Conservation (phyloP, 2,888 invertebrate species). For the Pyrgus malvae region DNA sequence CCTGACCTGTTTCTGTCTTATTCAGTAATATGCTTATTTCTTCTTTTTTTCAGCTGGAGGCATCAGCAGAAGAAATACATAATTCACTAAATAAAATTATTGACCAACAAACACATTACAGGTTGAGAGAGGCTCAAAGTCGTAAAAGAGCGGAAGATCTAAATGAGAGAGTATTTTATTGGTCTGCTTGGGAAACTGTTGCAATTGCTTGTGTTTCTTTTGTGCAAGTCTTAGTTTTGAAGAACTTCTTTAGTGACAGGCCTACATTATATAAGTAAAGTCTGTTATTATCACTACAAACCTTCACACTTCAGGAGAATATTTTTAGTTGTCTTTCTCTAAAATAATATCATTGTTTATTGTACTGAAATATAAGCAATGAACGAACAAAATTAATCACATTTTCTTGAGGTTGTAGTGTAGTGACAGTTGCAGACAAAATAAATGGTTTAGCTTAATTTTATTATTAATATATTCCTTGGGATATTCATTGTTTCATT, state of each 20-base stretch:
- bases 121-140: constrained; percentile 96
- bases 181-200: constrained; percentile 94
- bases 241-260: constrained; percentile 91
- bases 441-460: constrained; percentile 39
- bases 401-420: constrained; percentile 9
- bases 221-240: constrained; percentile 94
- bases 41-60: constrained; percentile 89
- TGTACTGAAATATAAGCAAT: too few species aligned
- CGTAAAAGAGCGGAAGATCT: constrained; percentile 98
- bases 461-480: constrained; percentile 68
- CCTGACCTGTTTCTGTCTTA: too few species aligned
- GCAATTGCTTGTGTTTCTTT: constrained; percentile 93
- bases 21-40: too few species aligned
- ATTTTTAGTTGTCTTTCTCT: neutral
- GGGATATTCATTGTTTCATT: constrained; percentile 43
- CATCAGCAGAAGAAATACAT: constrained; percentile 94
- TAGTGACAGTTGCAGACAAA: constrained; percentile 5
- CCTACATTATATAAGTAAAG: constrained; percentile 63
- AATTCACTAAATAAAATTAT: constrained; percentile 93
- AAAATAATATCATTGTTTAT: too few species aligned
- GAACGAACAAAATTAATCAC: neutral
- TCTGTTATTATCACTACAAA: constrained; percentile 8
- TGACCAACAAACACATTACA: constrained; percentile 98
- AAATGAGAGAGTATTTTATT: constrained; percentile 95
- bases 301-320: constrained; percentile 5